A percentile compares a stretch with the other conserved stretches of the same genome.
Evolutionary conservation across 2,888 invertebrate species (phyloP).

Genomic region (Nezara viridula): DNA sequence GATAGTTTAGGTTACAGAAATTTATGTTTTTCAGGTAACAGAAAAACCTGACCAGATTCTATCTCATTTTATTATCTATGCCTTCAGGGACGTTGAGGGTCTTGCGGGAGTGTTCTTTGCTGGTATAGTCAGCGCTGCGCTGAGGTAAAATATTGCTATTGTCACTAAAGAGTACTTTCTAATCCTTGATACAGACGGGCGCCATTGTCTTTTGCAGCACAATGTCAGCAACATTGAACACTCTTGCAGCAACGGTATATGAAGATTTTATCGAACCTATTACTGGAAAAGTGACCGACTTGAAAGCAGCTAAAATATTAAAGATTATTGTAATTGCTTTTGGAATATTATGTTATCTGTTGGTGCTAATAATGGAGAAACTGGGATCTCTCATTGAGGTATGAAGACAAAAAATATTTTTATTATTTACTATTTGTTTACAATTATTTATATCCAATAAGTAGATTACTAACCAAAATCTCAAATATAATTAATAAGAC

Average conservation of each 20-base stretch:
- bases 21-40: conserved; percentile 60
- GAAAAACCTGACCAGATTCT: conserved; percentile 71
- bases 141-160: conserved; percentile 71
- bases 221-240: conserved; percentile 76
- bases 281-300: conserved; percentile 72
- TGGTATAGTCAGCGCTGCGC: conserved; percentile 80
- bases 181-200: background rate
- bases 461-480: background rate
- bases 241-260: conserved; percentile 76
- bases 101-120: conserved; percentile 83
- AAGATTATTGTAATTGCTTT: conserved; percentile 73
- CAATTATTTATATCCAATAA: background rate
- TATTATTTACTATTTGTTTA: background rate
- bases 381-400: conserved; percentile 65
- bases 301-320: conserved; percentile 74
- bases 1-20: background rate
- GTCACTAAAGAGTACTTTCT: background rate
- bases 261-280: conserved; percentile 76
- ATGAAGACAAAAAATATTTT: background rate
- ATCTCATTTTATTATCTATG: conserved; percentile 74
- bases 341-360: conserved; percentile 71
- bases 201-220: conserved; percentile 70
- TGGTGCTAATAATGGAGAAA: conserved; percentile 67
- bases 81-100: conserved; percentile 81
- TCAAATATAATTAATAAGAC: background rate